Evolutionary conservation across 2,888 invertebrate species (phyloP).

Genomic region (Troides helena): DNA sequence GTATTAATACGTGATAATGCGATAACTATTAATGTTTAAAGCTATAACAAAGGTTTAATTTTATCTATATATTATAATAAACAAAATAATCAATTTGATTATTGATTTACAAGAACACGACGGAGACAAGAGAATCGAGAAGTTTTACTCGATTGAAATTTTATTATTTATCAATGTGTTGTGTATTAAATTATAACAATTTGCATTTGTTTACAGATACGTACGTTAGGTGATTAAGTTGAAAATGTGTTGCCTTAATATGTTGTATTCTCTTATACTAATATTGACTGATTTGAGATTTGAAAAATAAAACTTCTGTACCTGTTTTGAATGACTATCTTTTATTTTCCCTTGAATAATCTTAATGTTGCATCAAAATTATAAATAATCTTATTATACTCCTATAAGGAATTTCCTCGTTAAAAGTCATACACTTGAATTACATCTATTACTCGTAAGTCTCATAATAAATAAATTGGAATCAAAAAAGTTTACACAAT

Average conservation of each 20-base stretch:
- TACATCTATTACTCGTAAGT: no score
- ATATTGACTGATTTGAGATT: slow-evolving; percentile 56
- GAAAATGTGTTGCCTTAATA: slow-evolving; percentile 27
- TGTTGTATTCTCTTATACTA: slow-evolving; percentile 34
- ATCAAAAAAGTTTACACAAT: no score
- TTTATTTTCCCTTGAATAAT: neutral
- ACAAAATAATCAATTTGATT: neutral
- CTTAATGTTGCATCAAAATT: neutral
- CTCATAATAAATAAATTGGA: no score
- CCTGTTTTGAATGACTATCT: slow-evolving; percentile 44
- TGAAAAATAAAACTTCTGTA: slow-evolving; percentile 64
- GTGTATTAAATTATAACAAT: slow-evolving; percentile 9
- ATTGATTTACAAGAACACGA: no score
- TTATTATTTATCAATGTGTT: slow-evolving; percentile 15
- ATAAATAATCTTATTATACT: no score
- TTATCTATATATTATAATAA: neutral
- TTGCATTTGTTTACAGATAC: neutral
- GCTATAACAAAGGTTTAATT: neutral
- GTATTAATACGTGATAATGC: neutral
- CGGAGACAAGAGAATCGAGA: no score
- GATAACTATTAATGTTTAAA: neutral
- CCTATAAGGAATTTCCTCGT: no score
- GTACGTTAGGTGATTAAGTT: slow-evolving; percentile 13
- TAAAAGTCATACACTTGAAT: no score
- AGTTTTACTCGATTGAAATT: neutral